Percentiles rank a stretch among this genome's conserved stretches.
Conservation (phyloP, 2,797 vertebrate species). For the Erithacus rubecula region DNA sequence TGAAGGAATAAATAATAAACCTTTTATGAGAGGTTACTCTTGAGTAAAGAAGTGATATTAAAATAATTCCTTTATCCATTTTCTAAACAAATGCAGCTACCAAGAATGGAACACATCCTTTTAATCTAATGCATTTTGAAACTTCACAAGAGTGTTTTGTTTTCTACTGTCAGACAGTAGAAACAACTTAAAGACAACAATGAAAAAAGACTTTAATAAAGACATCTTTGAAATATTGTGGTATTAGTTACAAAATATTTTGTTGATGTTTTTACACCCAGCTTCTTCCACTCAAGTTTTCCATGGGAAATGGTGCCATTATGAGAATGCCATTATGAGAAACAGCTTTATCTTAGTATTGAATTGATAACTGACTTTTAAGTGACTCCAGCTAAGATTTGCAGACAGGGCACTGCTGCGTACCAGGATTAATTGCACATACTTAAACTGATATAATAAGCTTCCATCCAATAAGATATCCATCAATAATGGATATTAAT, state of each 20-base stretch:
- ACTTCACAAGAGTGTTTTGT: neutral
- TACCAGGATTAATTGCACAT: neutral
- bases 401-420: neutral
- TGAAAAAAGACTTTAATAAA: neutral
- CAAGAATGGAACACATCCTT: neutral
- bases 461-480: neutral
- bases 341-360: neutral
- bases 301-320: neutral
- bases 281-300: neutral
- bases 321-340: neutral
- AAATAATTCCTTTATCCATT: conserved; percentile 11
- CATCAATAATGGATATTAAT: neutral
- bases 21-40: neutral
- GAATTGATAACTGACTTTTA: neutral
- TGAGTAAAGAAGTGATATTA: conserved; percentile 1
- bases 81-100: neutral
- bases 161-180: neutral
- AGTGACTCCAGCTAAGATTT: neutral
- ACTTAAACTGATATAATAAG: neutral
- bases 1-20: conserved; percentile 31
- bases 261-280: neutral
- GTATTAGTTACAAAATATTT: neutral
- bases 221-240: neutral
- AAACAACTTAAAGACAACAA: neutral
- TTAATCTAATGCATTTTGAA: neutral